Base-by-base conservation (phyloP, 2,888 invertebrate genomes). In the Agonopterix alstromeriana region DNA sequence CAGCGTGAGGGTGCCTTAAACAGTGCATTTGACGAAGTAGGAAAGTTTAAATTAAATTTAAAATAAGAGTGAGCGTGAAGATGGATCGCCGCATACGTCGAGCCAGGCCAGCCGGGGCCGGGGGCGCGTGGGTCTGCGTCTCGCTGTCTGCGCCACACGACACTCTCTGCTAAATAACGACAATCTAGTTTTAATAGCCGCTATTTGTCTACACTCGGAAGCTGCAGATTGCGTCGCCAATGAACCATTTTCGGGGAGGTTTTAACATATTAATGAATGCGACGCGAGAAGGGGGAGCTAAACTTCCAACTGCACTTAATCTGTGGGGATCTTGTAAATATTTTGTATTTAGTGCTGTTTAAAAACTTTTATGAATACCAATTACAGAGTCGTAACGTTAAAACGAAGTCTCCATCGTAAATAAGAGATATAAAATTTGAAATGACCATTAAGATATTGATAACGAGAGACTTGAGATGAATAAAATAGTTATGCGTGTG, bases 21-120 rank as follows among this genome's bases (percentile, higher is more conserved):
- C 64, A 63, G 57, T 54, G 58, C 62, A 55, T 71, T 75, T 79
- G 77, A 78, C 68, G 71, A 66, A 80, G 77, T 63, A 70, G 63
- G 65, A 77, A 82, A 82, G 74, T 82, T 83, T 76, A 76, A 76
- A 81, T 82, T 77, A 77, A 80, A 80, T 78, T 77, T 69, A 69
- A 67, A 27, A 65, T 62, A 68, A 68, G 69, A 65, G 50, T 53
- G 61, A 51, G 61, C 41, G 53, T 43, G 56, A 63, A 70, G 77
- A 73, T 62, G 63, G 69, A 73, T 74, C 56, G 54, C 56, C 52
- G 27, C 27, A 27, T 27, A 27, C 27, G 27, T 27, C 27, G 27
- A 27, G 60, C 67, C 65, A 65, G 67, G 61, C 67, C 3, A 5
- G 27, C 7, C 27, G 27, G 27, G 27, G 27, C 27, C 27, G 27